Conservation (phyloP, 2,797 vertebrate genomes). For the Acanthornis magna region DNA sequence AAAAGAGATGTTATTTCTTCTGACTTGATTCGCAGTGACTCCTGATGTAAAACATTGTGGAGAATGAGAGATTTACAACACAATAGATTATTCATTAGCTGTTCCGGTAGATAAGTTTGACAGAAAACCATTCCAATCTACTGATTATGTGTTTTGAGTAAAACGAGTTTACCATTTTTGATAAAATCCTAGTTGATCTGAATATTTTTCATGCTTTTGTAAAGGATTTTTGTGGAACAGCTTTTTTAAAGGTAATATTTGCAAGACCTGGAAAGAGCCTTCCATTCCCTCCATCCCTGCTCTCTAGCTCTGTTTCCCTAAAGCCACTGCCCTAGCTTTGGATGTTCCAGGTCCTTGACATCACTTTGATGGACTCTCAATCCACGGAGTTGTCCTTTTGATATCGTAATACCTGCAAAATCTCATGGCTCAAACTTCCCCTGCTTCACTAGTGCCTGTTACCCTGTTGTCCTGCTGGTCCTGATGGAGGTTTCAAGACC, state of each 20-base stretch:
- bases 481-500: not conserved
- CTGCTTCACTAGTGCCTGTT: not conserved
- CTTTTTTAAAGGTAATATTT: not conserved
- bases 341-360: not conserved
- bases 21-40: conserved; percentile 31
- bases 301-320: not conserved
- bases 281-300: not conserved
- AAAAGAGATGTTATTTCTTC: conserved; percentile 6
- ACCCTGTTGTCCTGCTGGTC: not conserved
- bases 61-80: conserved; percentile 25
- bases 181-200: conserved; percentile 1
- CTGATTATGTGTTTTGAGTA: conserved; percentile 37
- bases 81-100: conserved; percentile 52
- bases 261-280: not conserved
- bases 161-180: not conserved
- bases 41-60: conserved; percentile 25
- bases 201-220: not conserved
- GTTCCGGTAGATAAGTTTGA: not conserved
- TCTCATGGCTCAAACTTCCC: not conserved
- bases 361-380: not conserved
- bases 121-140: conserved; percentile 9
- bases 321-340: not conserved
- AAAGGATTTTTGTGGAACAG: not conserved
- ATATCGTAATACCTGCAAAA: not conserved
- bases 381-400: not conserved